A percentile compares a stretch with the other conserved stretches of the same genome.
phyloP scores from a whole-genome alignment of 2,888 invertebrate genomes.

The Nephrotoma guestfalica region DNA sequence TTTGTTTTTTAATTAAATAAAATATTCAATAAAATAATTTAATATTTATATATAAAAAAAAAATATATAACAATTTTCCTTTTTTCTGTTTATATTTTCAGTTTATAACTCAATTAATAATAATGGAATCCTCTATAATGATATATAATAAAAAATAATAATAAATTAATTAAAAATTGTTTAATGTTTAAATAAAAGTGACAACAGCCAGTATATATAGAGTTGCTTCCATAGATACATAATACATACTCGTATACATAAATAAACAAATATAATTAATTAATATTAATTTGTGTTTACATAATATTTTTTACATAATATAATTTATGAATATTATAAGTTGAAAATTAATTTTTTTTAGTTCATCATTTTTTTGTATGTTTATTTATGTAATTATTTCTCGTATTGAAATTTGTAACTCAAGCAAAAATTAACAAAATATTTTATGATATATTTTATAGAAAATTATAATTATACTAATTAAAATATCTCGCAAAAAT shows the following conservation, averaged over 20 bases:
- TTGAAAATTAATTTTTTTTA: background rate
- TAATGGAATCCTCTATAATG: background rate
- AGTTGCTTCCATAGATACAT: background rate
- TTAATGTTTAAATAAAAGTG: background rate
- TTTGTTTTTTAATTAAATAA: background rate
- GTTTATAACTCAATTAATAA: background rate
- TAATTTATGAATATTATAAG: background rate
- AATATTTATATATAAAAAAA: background rate
- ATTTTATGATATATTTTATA: background rate
- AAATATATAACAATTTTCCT: background rate
- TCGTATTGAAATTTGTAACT: background rate
- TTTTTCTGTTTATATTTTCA: background rate
- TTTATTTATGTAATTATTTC: background rate
- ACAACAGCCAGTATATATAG: background rate
- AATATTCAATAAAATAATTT: background rate
- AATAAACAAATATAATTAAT: background rate
- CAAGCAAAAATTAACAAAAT: background rate
- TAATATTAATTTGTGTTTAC: background rate
- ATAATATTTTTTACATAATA: background rate
- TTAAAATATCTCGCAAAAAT: background rate
- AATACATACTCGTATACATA: background rate
- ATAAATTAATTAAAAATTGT: background rate
- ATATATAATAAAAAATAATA: background rate
- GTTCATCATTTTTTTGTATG: background rate
- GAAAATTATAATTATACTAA: background rate